Base-by-base conservation (phyloP, 2,888 invertebrate species). In the Sussaba pulchella region DNA sequence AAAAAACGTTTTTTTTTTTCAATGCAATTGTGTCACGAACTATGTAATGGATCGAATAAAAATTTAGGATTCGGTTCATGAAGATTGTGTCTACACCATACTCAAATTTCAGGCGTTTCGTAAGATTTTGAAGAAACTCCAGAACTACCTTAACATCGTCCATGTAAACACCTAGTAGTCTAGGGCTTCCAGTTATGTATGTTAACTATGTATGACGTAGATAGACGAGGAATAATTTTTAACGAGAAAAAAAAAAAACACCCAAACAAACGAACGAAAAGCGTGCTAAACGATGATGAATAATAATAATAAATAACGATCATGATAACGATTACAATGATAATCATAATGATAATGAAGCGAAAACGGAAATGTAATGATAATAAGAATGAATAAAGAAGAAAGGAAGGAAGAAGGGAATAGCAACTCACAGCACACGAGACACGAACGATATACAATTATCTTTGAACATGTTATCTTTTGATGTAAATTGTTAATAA, bases 121-220 rank as follows among this genome's bases (percentile, higher is more conserved):
- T n/a, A n/a, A n/a, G n/a, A n/a, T n/a, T n/a, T n/a, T n/a, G n/a
- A n/a, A n/a, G n/a, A n/a, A n/a, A n/a, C n/a, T n/a, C n/a, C n/a
- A n/a, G n/a, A n/a, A n/a, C n/a, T n/a, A n/a, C n/a, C n/a, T 89
- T 88, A 71, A 89, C 89, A 90, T 91, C 91, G 91, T 92, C 91
- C 91, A 90, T 90, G 89, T 91, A 91, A 91, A 90, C 89, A 89
- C 87, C 90, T 91, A 92, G 91, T 92, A 92, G 92, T 88, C 91
- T 92, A 92, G 92, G 91, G 91, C 92, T 92, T 92, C 92, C 92
- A 92, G 89, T 91, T 91, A 91, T 90, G 88, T 91, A 91, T 91
- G 88, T 91, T 90, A 77, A 91, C 89, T 89, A 91, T 90, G 88
- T 92, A 91, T 88, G 88, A 86, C 89, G 87, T 91, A 92, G 91